Evolutionary conservation across 2,113 vertebrate genomes (phyloP), one percentile per base, ranked within the genome.

Genomic region (Psephotus haematonotus): DNA sequence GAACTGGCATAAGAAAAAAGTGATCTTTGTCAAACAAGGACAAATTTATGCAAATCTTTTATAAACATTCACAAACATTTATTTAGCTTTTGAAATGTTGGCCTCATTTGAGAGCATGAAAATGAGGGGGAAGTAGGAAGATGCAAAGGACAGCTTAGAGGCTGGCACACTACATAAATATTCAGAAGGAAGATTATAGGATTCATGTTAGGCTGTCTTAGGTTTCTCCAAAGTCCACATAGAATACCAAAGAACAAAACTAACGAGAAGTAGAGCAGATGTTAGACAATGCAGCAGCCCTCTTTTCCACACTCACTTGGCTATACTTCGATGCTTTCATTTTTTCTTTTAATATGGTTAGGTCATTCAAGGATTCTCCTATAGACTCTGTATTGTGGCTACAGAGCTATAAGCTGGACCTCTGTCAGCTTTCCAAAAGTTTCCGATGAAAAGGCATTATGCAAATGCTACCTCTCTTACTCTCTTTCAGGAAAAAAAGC

Each of bases 361-460:
- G 98, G 98, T 98, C 98, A 98, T 98, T 98, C 98, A 98, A 98
- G 98, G 98, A 98, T 98, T 98, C 98, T 98, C 98, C 98, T 98
- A 98, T 98, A 98, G 97, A 98, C 98, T 98, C 97, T 79, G 97
- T 97, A 98, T 98, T 98, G 98, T 98, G 98, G 97, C 97, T 97
- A 87, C 97, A 94, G 97, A 97, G 97, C 98, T 98, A 98, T 98
- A 98, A 98, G 97, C 98, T 97, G 98, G 97, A 98, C 97, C 97
- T 98, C 98, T 98, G 98, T 98, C 98, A 98, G 98, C 98, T 94
- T 98, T 98, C 98, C 98, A 98, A 98, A 98, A 98, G 98, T 99
- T 99, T 97, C 98, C 98, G 98, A 99, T 99, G 98, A 99, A 99
- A 99, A 99, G 99, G 98, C 99, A 99, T 99, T 99, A 99, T 99